Percentiles rank a stretch among this genome's conserved stretches.
These are phyloP conservation scores for Prorops nasuta DNA, from an alignment of 1,140 invertebrate species.

Conservation along the genomic window DNA sequence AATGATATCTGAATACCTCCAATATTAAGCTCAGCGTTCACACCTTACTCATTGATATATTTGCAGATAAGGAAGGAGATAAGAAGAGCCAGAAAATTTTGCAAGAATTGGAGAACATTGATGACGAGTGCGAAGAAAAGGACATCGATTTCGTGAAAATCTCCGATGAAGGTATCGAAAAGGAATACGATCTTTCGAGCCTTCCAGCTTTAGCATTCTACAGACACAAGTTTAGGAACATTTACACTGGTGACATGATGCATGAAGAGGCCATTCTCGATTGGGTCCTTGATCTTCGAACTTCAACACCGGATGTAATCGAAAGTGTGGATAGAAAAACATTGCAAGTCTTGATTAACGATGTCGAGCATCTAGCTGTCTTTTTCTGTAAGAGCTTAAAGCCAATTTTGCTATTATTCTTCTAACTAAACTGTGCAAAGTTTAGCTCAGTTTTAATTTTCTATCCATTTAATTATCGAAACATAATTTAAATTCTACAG, in stretches of 20 bases:
- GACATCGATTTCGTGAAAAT: constrained; percentile 93
- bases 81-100: constrained; percentile 88
- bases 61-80: constrained; percentile 80
- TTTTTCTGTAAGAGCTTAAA: constrained; percentile 84
- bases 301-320: constrained; percentile 83
- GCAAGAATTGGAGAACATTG: constrained; percentile 89
- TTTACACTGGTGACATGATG: constrained; percentile 84
- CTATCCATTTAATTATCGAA: constrained; percentile 11
- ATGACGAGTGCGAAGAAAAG: constrained; percentile 89
- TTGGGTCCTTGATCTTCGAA: constrained; percentile 85
- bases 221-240: constrained; percentile 84
- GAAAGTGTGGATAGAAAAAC: constrained; percentile 90
- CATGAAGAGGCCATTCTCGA: constrained; percentile 88
- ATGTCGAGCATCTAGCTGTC: constrained; percentile 88
- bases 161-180: constrained; percentile 83
- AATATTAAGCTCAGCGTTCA: background rate
- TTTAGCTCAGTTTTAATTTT: too few species aligned
- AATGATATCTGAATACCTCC: background rate
- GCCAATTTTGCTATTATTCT: too few species aligned
- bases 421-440: too few species aligned
- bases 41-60: too few species aligned
- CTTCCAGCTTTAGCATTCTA: constrained; percentile 87
- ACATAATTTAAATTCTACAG: constrained; percentile 51
- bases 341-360: constrained; percentile 82
- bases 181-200: constrained; percentile 83